Evolutionary conservation across 2,797 vertebrate species (phyloP).

Genomic region (Xiphorhynchus erythropygius): DNA sequence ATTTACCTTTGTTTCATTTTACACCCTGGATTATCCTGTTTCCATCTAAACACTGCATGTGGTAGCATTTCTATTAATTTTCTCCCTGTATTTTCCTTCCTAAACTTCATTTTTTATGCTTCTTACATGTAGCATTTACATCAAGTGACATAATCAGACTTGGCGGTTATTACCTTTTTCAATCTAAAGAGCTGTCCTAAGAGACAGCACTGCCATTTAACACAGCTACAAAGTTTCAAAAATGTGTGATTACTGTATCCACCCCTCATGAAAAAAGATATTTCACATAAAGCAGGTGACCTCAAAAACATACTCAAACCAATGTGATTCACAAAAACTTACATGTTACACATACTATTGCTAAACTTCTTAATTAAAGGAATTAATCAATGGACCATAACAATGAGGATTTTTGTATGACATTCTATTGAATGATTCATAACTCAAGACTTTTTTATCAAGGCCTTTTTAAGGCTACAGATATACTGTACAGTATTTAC

Average conservation of each 20-base stretch:
- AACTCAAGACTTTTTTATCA: neutral
- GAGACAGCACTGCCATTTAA: neutral
- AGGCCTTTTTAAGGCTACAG: neutral
- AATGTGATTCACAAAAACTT: neutral
- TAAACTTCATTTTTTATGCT: neutral
- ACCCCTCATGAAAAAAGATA: neutral
- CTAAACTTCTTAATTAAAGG: neutral
- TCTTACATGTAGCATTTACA: neutral
- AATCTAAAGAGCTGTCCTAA: neutral
- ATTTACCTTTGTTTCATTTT: neutral
- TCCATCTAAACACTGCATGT: neutral
- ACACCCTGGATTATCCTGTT: neutral
- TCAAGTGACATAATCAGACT: neutral
- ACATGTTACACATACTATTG: accelerated
- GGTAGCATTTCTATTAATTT: neutral
- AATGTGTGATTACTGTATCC: neutral
- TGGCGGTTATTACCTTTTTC: neutral
- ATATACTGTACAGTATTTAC: neutral
- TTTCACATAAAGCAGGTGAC: neutral
- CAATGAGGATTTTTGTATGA: neutral
- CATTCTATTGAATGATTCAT: neutral
- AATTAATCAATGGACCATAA: neutral
- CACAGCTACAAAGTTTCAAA: neutral
- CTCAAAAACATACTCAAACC: neutral
- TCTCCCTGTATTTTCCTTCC: neutral